phyloP scores from a whole-genome alignment of 2,888 invertebrate species.

The Dorcus parallelipipedus region DNA sequence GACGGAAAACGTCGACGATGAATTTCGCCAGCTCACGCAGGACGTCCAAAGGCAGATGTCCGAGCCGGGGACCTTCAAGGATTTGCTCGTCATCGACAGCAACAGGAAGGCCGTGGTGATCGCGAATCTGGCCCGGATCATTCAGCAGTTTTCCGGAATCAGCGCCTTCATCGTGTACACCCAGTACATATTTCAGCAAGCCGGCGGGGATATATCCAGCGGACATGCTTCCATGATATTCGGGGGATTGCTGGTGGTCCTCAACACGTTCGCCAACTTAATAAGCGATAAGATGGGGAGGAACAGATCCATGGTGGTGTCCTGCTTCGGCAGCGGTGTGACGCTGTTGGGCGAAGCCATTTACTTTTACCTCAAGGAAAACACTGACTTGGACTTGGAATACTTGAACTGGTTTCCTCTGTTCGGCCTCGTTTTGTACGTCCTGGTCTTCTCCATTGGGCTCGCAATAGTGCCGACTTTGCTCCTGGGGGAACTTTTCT shows the following conservation, averaged over 20 bases:
- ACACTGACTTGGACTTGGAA: constrained; percentile 26
- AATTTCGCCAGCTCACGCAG: constrained; percentile 27
- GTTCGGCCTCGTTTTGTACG: constrained; percentile 33
- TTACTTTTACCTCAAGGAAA: constrained; percentile 32
- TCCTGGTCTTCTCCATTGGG: constrained; percentile 31
- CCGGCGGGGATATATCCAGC: constrained; percentile 36
- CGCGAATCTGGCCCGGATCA: constrained; percentile 28
- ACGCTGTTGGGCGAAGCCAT: constrained; percentile 26
- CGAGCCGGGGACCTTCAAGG: constrained; percentile 32
- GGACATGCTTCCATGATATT: constrained; percentile 36
- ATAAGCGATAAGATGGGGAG: constrained; percentile 19
- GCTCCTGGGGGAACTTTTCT: constrained; percentile 37
- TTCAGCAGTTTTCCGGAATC: constrained; percentile 37
- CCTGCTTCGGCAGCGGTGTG: constrained; percentile 27
- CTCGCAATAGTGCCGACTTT: constrained; percentile 37
- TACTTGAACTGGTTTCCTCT: constrained; percentile 36
- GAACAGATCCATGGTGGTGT: constrained; percentile 30
- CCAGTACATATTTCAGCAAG: constrained; percentile 38
- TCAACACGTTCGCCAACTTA: constrained; percentile 23
- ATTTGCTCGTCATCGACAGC: constrained; percentile 33
- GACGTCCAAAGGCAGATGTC: constrained; percentile 38
- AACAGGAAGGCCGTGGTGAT: constrained; percentile 36
- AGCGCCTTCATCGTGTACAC: constrained; percentile 34
- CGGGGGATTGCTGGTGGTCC: constrained; percentile 20
- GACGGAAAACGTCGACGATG: constrained; percentile 32